Evolutionary conservation across 2,888 invertebrate genomes (phyloP), one percentile per base, ranked within the genome.

Genomic region (Diarsia brunnea): DNA sequence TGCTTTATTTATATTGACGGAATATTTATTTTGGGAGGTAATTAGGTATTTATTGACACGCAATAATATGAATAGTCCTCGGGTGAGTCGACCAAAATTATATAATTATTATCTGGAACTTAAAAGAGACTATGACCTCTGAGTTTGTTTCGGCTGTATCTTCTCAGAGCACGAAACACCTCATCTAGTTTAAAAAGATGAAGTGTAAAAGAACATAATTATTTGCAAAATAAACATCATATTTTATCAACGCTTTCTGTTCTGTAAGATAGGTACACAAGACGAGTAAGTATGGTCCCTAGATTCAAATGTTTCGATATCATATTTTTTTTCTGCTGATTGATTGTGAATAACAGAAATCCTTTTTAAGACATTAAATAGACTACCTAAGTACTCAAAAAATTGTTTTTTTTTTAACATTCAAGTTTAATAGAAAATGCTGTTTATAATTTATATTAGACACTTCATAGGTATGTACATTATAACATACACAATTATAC

Each of bases 21-120:
- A 82, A 4, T 85, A 75, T 82, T 82, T 75, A 69, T 81, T 78
- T 81, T 45, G 8, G 66, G 27, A 27, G 7, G 14, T 78, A 31
- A 71, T 51, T 16, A 43, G 21, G 24, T 43, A 1, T 38, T 43
- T 14, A n/a, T n/a, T n/a, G n/a, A n/a, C n/a, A n/a, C n/a, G n/a
- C n/a, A n/a, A n/a, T n/a, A n/a, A n/a, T n/a, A n/a, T n/a, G n/a
- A n/a, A n/a, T n/a, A n/a, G n/a, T n/a, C n/a, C n/a, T n/a, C 31
- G 31, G 31, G 2, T 31, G 31, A 31, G 31, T 31, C 31, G 31
- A 31, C 31, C 31, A 31, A 31, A 4, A 31, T 31, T 31, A 31
- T 31, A 31, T n/a, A n/a, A n/a, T n/a, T n/a, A 31, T 31, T 31
- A 31, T 31, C 3, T 31, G 5, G 38, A 38, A 7, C 38, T 38